Percentiles rank a stretch among this genome's conserved stretches.
These are phyloP conservation scores for Villa cingulata DNA, from an alignment of 2,888 invertebrate species.

Conservation along the genomic window DNA sequence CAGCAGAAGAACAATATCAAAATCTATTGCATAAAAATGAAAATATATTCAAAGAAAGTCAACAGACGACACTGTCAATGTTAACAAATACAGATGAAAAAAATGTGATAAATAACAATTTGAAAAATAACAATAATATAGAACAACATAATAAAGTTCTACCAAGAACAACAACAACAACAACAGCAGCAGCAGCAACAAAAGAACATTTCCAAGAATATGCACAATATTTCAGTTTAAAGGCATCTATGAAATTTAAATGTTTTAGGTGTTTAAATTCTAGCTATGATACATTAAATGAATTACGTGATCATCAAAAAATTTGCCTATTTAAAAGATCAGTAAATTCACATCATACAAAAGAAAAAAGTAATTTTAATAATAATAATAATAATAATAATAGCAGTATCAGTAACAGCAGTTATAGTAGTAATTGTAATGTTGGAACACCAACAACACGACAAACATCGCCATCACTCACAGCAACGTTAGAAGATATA, in stretches of 20 bases:
- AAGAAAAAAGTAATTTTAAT: background rate
- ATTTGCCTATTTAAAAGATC: conserved; percentile 38
- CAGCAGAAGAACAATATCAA: no score
- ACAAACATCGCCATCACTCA: no score
- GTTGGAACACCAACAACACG: no score
- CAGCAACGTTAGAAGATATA: background rate
- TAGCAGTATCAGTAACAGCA: no score
- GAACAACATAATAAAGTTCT: no score
- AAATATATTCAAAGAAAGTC: no score
- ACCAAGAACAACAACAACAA: background rate
- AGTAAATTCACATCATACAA: background rate
- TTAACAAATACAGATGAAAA: no score
- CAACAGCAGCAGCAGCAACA: background rate
- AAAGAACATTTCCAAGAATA: conserved; percentile 37
- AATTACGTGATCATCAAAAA: conserved; percentile 55
- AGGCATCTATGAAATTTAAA: conserved; percentile 56
- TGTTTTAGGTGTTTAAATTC: conserved; percentile 60
- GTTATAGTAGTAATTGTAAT: no score
- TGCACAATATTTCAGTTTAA: conserved; percentile 57
- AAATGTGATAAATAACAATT: no score
- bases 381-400: background rate
- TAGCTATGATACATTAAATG: conserved; percentile 50
- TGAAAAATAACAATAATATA: background rate
- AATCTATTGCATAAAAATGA: no score
- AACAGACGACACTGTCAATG: no score